Base-by-base conservation (phyloP, 2,888 invertebrate species). In the Melipona beecheii region DNA sequence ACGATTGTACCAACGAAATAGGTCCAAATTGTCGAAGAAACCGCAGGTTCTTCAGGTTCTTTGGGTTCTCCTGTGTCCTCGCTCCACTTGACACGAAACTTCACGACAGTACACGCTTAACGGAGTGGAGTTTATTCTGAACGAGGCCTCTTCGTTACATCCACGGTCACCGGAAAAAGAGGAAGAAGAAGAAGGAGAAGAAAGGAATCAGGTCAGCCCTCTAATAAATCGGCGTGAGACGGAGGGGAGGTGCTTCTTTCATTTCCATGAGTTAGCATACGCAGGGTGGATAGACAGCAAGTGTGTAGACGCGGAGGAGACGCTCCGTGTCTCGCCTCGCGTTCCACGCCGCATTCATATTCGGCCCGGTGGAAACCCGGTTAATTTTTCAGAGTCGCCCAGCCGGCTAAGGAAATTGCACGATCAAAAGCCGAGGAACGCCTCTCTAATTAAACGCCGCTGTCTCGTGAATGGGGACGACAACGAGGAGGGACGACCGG, bases 141-240 rank as follows among this genome's bases (percentile, higher is more conserved):
- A 64, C 19, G 6, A 36, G 73, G 6, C 11, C 11, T n/a, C n/a
- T 50, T 43, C 73, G 50, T 62, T 31, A 36, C 19, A n/a, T 64
- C n/a, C 43, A 52, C 62, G 31, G 27, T 27, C n/a, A 4, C 49
- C 24, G 27, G 60, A 72, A 72, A n/a, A 71, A 58, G 58, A n/a
- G n/a, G n/a, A 49, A 60, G 54, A 62, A 66, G 52, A 19, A 24
- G 52, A 73, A 73, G 49, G 62, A 62, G 64, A 64, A 62, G 58
- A 65, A 68, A 66, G 58, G 69, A 75, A 75, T 78, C 78, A 75
- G 78, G 78, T 60, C 75, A 68, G 17, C 50, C 19, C 36, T 52
- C 36, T 62, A 68, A 78, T 74, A 74, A 75, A 78, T 78, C 58
- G 74, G 21, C 36, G 52, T 66, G 65, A 36, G 9, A 13, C 65